Evolutionary conservation across 2,888 invertebrate species (phyloP).

Genomic region (Anarsia innoxiella): DNA sequence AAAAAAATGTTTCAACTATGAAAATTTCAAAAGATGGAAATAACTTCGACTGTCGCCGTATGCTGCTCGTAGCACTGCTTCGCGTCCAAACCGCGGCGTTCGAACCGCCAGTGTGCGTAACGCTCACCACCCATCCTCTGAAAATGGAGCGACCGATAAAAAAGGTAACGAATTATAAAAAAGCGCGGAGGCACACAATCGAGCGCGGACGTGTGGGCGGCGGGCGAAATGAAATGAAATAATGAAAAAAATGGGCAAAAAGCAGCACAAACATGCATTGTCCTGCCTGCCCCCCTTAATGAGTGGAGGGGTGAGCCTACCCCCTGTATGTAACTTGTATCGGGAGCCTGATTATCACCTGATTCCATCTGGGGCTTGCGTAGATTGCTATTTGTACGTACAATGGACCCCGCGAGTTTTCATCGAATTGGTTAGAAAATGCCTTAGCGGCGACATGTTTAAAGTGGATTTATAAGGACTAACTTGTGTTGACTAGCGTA

Average conservation of each 20-base stretch:
- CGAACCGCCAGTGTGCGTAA: constrained; percentile 35
- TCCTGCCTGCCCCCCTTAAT: constrained; percentile 65
- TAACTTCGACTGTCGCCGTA: no score
- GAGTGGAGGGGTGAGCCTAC: constrained; percentile 45
- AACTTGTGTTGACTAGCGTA: no score
- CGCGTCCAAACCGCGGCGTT: constrained; percentile 19
- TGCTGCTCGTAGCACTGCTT: no score
- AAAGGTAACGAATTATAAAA: constrained; percentile 76
- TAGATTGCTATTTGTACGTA: no score
- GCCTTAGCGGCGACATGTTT: no score
- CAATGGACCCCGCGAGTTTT: no score
- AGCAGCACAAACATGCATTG: constrained; percentile 76
- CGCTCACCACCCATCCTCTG: constrained; percentile 61
- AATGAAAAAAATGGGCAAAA: constrained; percentile 76
- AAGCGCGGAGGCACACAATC: constrained; percentile 71
- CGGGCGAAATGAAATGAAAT: constrained; percentile 75
- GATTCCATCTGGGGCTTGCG: constrained; percentile 51
- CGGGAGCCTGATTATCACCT: constrained; percentile 72
- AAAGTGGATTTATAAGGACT: no score
- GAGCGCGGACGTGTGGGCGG: constrained; percentile 72
- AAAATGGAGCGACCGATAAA: constrained; percentile 75
- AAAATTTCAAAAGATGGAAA: no score
- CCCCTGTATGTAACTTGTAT: constrained; percentile 43
- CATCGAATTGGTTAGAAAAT: no score
- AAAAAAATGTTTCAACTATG: no score